Evolutionary conservation across 2,113 vertebrate genomes (phyloP).

Genomic region (Psilopsiagon aurifrons): DNA sequence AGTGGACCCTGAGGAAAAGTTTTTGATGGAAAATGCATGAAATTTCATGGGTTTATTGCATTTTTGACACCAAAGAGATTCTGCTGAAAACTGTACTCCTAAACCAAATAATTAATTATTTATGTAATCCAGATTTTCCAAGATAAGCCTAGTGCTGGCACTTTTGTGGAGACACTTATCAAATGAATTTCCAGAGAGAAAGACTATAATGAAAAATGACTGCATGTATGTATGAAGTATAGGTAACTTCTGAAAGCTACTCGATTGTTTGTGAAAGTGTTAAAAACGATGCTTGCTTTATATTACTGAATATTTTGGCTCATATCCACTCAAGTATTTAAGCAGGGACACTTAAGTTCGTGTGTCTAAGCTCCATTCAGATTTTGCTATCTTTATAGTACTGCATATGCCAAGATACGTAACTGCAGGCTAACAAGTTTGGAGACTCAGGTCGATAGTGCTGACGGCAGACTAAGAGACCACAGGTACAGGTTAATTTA

Average conservation of each 20-base stretch:
- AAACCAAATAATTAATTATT: background rate
- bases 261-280: background rate
- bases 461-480: background rate
- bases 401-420: background rate
- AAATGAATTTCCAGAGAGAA: background rate
- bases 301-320: background rate
- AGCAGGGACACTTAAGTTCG: background rate
- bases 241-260: background rate
- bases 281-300: background rate
- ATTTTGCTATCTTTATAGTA: background rate
- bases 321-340: background rate
- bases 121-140: background rate
- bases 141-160: background rate
- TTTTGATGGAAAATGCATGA: no score
- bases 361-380: rapidly evolving
- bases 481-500: background rate
- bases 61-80: background rate
- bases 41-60: background rate
- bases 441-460: background rate
- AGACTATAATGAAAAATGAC: background rate
- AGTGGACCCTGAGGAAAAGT: background rate
- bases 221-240: background rate
- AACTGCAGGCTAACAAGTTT: background rate
- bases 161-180: background rate
- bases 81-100: background rate